Conservation (phyloP, 2,797 vertebrate genomes). For the Urocyon cinereoargenteus region DNA sequence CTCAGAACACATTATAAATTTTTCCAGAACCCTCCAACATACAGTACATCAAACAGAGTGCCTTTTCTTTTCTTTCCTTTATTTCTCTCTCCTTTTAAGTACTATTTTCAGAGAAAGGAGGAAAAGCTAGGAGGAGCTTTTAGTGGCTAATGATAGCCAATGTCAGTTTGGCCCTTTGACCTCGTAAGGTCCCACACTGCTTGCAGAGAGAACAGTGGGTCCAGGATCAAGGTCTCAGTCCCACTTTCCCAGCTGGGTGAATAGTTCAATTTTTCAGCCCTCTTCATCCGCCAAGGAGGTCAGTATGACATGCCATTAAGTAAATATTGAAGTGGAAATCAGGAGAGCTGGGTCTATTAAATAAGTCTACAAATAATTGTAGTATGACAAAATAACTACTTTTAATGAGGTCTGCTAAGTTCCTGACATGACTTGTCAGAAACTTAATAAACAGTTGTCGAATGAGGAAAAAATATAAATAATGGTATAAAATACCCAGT, state of each 20-base stretch:
- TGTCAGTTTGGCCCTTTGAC: neutral
- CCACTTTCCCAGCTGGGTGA: neutral
- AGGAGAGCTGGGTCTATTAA: neutral
- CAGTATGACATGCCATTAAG: neutral
- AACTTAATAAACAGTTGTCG: neutral
- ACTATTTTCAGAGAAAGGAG: conserved; percentile 55
- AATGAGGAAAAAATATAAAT: neutral
- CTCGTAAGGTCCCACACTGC: neutral
- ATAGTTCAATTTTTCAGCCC: neutral
- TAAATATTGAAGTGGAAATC: conserved; percentile 25
- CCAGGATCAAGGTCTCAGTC: neutral
- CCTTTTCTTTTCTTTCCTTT: conserved; percentile 62
- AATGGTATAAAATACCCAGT: neutral
- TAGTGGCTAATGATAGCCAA: conserved; percentile 22
- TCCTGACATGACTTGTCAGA: neutral
- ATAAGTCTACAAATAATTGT: neutral
- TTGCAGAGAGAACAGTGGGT: neutral
- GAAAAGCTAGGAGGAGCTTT: neutral
- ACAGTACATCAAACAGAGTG: conserved; percentile 68
- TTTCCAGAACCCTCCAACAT: conserved; percentile 84
- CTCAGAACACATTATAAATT: conserved; percentile 82
- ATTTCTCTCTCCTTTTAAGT: neutral
- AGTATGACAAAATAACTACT: neutral
- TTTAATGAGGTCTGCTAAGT: neutral
- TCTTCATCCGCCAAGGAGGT: neutral